Evolutionary conservation across 2,888 invertebrate genomes (phyloP).

Genomic region (Neelides folsomi): DNA sequence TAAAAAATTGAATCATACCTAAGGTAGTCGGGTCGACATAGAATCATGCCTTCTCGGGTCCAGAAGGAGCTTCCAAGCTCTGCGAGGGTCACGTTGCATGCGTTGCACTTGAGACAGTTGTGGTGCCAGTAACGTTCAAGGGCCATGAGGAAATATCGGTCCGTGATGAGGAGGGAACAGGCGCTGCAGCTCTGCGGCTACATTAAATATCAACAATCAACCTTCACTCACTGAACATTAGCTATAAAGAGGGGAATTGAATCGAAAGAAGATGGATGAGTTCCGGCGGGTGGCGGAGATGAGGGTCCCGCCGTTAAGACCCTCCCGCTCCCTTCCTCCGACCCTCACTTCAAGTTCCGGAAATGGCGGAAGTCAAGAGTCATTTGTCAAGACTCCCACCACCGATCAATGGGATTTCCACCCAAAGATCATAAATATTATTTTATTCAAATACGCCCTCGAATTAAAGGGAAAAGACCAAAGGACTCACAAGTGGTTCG

Average conservation of each 20-base stretch:
- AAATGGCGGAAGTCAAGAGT: neutral
- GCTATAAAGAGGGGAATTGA: neutral
- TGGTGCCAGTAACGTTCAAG: conserved; percentile 94
- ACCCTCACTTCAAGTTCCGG: neutral
- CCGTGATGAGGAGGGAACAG: conserved; percentile 76
- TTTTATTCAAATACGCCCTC: no score
- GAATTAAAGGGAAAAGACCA: no score
- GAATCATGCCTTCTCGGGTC: conserved; percentile 82
- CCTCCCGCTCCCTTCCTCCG: neutral
- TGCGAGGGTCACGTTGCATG: conserved; percentile 74
- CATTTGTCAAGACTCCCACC: neutral
- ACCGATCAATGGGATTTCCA: no score
- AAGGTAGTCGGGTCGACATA: conserved; percentile 89
- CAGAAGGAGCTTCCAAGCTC: conserved; percentile 86
- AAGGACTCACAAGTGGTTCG: no score
- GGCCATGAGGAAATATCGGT: conserved; percentile 80
- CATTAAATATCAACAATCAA: neutral
- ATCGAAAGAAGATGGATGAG: neutral
- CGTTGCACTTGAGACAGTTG: conserved; percentile 84
- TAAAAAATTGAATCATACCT: conserved; percentile 50
- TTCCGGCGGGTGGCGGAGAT: neutral
- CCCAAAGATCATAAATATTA: no score
- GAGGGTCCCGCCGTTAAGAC: neutral
- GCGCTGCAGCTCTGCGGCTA: conserved; percentile 53
- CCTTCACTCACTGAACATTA: neutral